Percentiles rank a stretch among this genome's conserved stretches.
Evolutionary conservation across 2,113 vertebrate genomes (phyloP).

Genomic region (Paracanthobrama guichenoti): DNA sequence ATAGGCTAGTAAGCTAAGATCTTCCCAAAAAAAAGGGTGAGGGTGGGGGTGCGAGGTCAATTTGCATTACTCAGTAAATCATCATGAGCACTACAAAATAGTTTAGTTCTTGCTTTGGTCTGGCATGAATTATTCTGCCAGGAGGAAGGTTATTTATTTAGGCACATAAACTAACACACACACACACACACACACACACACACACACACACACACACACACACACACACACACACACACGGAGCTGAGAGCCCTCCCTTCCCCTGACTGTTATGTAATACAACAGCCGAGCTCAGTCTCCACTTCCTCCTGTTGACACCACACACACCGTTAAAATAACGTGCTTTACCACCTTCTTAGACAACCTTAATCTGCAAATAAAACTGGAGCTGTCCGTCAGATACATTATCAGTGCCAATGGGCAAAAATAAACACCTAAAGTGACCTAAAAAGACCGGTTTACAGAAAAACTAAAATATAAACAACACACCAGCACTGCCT

Average conservation of each 20-base stretch:
- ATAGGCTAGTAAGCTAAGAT: too few species aligned
- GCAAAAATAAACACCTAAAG: neutral
- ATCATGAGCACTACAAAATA: neutral
- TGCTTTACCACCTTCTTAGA: neutral
- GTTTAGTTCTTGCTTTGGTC: neutral
- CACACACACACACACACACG: neutral
- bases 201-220: neutral
- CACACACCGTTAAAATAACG: constrained; percentile 15
- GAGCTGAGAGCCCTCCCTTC: constrained; percentile 13
- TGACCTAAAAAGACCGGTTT: neutral
- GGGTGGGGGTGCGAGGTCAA: too few species aligned
- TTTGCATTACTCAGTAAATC: too few species aligned
- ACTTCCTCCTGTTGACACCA: constrained; percentile 53
- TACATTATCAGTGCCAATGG: neutral
- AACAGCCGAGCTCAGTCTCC: constrained; percentile 32
- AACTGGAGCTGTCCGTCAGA: neutral
- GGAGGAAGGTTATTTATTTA: constrained; percentile 15
- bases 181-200: too few species aligned
- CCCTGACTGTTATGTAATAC: constrained; percentile 67
- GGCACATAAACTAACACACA: neutral
- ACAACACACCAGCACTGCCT: neutral
- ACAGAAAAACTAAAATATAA: neutral
- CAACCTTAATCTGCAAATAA: neutral
- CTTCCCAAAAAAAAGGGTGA: too few species aligned
- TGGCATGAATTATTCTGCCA: neutral